Evolutionary conservation across 2,888 invertebrate species (phyloP), one percentile per base, ranked within the genome.

Genomic region (Diogma glabrata): DNA sequence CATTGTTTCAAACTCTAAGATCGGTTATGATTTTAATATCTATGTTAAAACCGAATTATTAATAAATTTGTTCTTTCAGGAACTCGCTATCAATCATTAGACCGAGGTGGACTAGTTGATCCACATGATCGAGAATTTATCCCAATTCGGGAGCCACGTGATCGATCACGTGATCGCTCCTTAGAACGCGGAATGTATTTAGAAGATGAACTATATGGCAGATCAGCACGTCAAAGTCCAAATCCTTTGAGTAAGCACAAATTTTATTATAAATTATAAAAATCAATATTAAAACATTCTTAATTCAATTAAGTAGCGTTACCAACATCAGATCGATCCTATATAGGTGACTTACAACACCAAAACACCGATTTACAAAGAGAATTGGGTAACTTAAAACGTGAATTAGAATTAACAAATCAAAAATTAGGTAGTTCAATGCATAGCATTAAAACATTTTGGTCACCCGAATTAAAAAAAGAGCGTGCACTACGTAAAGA

Each of bases 401-500:
- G 92, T 68, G 94, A 94, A 67, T 77, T 94, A 64, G 94, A 94
- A 75, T 76, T 93, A 66, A 93, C 94, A 59, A 94, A 94, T 72
- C 94, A 96, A 74, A 97, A 97, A 73, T 79, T 97, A 62, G 92
- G 93, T 69, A 94, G 94, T 67, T 92, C 91, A 64, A 99, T 99
- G 96, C 96, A 97, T 75, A 95, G 94, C 73, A 99, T 99, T 72
- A 97, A 97, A 77, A 97, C 96, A 51, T 99, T 99, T 74, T 99
- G 99, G 99, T 95, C 95, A 67, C 99, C 99, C 17, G 99, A 99
- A 75, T 76, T 99, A 70, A 99, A 99, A 75, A 95, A 96, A 73
- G 97, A 99, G 73, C 76, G 97, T 57, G 92, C 94, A 49, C 70
- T 96, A 61, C 77, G 97, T 60, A 97, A 97, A 69, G 97, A 99